phyloP scores from a whole-genome alignment of 2,888 invertebrate species.

The Chaetoderma sp. region DNA sequence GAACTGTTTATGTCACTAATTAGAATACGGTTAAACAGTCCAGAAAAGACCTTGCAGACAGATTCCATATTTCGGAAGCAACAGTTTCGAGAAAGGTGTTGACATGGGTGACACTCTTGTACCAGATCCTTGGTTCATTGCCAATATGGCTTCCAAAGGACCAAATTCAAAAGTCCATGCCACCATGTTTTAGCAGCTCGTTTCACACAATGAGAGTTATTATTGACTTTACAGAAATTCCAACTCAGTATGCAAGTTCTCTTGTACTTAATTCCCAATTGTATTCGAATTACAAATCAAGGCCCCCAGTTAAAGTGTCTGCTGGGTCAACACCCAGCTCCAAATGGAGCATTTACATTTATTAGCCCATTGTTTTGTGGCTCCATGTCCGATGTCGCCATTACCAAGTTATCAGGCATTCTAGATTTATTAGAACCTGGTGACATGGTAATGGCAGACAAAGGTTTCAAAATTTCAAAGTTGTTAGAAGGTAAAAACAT shows the following conservation, averaged over 20 bases:
- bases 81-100: no score
- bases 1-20: no score
- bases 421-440: conserved; percentile 23
- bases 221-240: conserved; percentile 36
- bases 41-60: no score
- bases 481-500: conserved; percentile 5
- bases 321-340: conserved; percentile 26
- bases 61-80: no score
- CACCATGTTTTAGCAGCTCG: no score
- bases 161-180: no score
- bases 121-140: no score
- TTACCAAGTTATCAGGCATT: conserved; percentile 21
- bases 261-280: conserved; percentile 24
- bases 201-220: no score
- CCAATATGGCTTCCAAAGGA: no score
- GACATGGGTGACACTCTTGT: no score
- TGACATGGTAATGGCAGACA: conserved; percentile 35
- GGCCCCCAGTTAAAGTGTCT: conserved; percentile 26
- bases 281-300: conserved; percentile 34
- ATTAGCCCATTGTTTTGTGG: conserved; percentile 28
- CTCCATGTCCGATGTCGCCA: conserved; percentile 21
- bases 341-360: conserved; percentile 26
- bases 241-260: conserved; percentile 25
- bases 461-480: conserved; percentile 29
- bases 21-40: no score